Base-by-base conservation (phyloP, 2,113 vertebrate species). In the Tenrec ecaudatus region DNA sequence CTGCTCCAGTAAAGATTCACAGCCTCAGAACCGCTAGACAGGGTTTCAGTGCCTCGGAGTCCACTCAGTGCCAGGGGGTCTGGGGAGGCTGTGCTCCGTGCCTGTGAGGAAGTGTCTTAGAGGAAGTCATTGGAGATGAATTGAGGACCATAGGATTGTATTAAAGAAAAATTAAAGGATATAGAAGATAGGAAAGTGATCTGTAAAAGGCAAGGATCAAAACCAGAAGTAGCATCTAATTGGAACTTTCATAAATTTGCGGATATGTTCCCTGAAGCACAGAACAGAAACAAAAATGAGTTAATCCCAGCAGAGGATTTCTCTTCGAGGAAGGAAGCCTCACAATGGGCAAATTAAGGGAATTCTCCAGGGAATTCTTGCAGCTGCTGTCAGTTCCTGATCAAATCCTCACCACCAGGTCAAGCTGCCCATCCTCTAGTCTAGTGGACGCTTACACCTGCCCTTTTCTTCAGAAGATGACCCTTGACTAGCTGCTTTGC, bases 111-210 rank as follows among this genome's bases (percentile, higher is more conserved):
- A 29, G 64, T 66, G 64, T 11, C 27, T 29, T 29, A 66, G 6
- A 68, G 6, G 57, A 91, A 82, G 68, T 91, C 73, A 85, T 2
- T 73, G 31, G 82, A 96, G 87, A 69, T 57, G 31, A 68, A 86
- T 75, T 60, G 27, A 78, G 76, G 69, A 2, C 36, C 15, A 20
- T 5, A 38, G 40, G 85, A 66, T 47, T 7, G 43, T 23, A 27
- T 68, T 9, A 62, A 62, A 89, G 60, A 33, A 69, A 36, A 92
- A 31, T 85, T 53, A 71, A 47, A 88, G 31, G 31, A 90, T 69
- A 8, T 25, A 31, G 29, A 62, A 62, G 58, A 88, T 53, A 86
- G 71, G 40, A 36, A 92, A 57, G 25, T 75, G 66, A 17, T 69
- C 47, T 15, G 0, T 27, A 60, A 19, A 40, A 62, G 15, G n/a